Conservation (phyloP, 2,797 vertebrate genomes). For the Siniperca scherzeri region DNA sequence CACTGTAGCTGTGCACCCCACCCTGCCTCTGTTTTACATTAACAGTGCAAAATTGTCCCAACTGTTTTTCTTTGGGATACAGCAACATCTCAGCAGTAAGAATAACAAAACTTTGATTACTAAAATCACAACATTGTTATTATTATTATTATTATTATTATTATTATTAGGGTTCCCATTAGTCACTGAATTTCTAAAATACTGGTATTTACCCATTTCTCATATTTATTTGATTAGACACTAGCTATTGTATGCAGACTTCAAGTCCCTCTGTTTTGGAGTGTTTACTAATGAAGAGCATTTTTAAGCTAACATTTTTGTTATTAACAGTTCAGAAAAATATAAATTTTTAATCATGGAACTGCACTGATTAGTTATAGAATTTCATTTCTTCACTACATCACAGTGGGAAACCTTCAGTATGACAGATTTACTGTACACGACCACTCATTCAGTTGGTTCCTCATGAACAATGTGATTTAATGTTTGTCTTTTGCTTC, state of each 20-base stretch:
- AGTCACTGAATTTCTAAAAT: neutral
- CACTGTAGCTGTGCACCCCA: slow-evolving; percentile 15
- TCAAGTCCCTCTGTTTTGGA: neutral
- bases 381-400: neutral
- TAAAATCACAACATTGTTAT: neutral
- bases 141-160: neutral
- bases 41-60: slow-evolving; percentile 13
- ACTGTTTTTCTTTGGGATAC: slow-evolving; percentile 7
- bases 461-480: neutral
- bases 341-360: neutral
- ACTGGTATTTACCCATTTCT: neutral
- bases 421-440: neutral
- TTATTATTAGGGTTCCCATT: neutral
- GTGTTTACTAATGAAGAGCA: neutral
- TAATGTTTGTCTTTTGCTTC: slow-evolving; percentile 5
- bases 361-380: neutral
- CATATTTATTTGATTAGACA: neutral
- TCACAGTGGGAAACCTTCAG: neutral
- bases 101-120: neutral
- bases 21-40: slow-evolving; percentile 31
- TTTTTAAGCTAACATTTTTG: neutral
- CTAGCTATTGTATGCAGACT: neutral
- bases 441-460: neutral
- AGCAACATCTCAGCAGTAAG: slow-evolving; percentile 6
- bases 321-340: neutral